Evolutionary conservation across 2,888 invertebrate species (phyloP).

Genomic region (Chesias legatella): DNA sequence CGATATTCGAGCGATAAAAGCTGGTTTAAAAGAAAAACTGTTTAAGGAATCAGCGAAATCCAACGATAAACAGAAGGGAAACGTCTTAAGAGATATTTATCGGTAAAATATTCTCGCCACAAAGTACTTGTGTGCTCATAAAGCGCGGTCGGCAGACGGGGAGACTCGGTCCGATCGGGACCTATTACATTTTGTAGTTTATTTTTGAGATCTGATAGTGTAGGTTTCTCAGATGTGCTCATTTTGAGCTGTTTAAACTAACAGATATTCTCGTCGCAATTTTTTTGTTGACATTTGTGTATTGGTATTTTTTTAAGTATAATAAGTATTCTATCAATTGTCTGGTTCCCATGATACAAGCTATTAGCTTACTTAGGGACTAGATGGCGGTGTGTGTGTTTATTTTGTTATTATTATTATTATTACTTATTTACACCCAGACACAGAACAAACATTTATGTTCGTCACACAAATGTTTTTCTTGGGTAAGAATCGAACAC

Average conservation of each 20-base stretch:
- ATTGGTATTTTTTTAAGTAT: too few relatives aligned
- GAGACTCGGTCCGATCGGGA: conserved; percentile 12
- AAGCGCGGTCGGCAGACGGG: conserved; percentile 37
- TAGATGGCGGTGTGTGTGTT: too few relatives aligned
- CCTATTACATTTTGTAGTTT: conserved; percentile 21
- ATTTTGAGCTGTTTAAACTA: background rate
- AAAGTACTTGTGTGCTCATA: conserved; percentile 60
- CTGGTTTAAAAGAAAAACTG: conserved; percentile 63
- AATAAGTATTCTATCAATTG: too few relatives aligned
- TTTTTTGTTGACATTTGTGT: background rate
- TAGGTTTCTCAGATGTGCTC: background rate
- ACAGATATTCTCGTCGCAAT: background rate
- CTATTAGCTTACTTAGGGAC: too few relatives aligned
- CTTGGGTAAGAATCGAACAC: too few relatives aligned
- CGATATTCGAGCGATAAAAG: conserved; percentile 48
- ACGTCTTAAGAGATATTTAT: conserved; percentile 71
- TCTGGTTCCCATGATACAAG: too few relatives aligned
- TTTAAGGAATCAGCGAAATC: conserved; percentile 71
- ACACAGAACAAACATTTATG: too few relatives aligned
- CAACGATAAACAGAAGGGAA: conserved; percentile 70
- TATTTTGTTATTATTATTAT: too few relatives aligned
- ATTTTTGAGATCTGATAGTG: conserved; percentile 3
- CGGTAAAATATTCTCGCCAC: conserved; percentile 65
- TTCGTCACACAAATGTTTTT: too few relatives aligned
- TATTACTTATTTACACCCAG: too few relatives aligned